Percentiles rank a stretch among this genome's conserved stretches.
Evolutionary conservation across 2,113 vertebrate genomes (phyloP).

Genomic region (Cervus canadensis): DNA sequence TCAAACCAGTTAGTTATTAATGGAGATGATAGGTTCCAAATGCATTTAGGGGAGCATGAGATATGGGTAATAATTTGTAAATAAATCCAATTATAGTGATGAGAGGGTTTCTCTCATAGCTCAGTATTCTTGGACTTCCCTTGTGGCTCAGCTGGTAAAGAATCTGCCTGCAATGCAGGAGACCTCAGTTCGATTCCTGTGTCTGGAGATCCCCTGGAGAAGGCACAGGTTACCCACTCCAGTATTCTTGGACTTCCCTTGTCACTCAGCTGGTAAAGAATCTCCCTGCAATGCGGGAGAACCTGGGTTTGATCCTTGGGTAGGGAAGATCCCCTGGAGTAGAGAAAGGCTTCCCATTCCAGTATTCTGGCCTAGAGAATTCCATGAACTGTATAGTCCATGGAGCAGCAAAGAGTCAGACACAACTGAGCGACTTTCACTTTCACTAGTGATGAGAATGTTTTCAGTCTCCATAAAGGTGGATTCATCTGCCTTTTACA

Average conservation of each 20-base stretch:
- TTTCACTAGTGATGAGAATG: not conserved
- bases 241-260: not conserved
- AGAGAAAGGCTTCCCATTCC: not conserved
- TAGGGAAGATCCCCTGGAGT: not conserved
- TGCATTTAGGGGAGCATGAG: not conserved
- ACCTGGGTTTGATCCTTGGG: not conserved
- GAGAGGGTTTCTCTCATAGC: not conserved
- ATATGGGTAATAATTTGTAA: not conserved
- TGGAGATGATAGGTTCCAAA: not conserved
- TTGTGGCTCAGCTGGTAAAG: not conserved
- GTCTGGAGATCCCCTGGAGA: not conserved
- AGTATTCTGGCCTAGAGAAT: not conserved
- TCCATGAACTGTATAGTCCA: not conserved
- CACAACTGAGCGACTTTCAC: not conserved
- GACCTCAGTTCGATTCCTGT: not conserved
- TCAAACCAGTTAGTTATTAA: not conserved
- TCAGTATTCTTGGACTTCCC: not conserved
- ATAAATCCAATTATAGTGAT: not conserved
- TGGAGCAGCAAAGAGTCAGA: not conserved
- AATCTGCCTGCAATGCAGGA: not conserved
- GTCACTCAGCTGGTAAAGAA: not conserved
- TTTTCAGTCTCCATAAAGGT: not conserved
- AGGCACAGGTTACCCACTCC: not conserved
- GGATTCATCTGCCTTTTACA: not conserved
- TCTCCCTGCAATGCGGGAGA: not conserved